These are phyloP conservation scores for Rhynchonema sp. DNA, from an alignment of 2,888 invertebrate genomes.

Conservation along the genomic window DNA sequence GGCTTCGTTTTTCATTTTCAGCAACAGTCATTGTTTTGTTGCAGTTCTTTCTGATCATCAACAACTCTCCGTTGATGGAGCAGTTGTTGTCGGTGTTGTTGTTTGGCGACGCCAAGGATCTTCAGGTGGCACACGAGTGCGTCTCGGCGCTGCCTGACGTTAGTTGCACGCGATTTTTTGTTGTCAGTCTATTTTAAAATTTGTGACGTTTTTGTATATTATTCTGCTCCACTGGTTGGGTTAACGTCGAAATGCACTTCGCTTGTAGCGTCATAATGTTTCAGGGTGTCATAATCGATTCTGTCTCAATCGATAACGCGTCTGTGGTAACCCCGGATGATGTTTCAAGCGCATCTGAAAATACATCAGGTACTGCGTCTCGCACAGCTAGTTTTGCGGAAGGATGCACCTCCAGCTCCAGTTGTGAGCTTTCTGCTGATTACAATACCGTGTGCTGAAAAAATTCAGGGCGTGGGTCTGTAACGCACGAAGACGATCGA, in stretches of 20 bases:
- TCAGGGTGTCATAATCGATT: neutral
- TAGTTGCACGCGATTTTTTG: neutral
- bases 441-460: too few species aligned
- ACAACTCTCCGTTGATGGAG: constrained; percentile 70
- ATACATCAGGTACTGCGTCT: too few species aligned
- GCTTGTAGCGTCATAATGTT: neutral
- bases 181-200: too few species aligned
- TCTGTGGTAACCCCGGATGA: neutral
- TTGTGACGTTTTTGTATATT: too few species aligned
- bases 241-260: too few species aligned
- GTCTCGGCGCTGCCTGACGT: neutral
- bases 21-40: too few species aligned
- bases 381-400: neutral
- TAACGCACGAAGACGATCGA: neutral
- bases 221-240: too few species aligned
- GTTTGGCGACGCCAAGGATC: constrained; percentile 44
- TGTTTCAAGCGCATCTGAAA: too few species aligned
- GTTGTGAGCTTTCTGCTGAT: too few species aligned
- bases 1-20: constrained; percentile 35
- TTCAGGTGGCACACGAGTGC: neutral
- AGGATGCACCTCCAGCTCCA: too few species aligned
- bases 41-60: constrained; percentile 65
- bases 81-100: constrained; percentile 72
- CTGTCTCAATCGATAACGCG: neutral
- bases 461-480: too few species aligned